phyloP scores from a whole-genome alignment of 30 jellyfish, hydroid and myxozoan species.

The Aurelia coerulea region DNA sequence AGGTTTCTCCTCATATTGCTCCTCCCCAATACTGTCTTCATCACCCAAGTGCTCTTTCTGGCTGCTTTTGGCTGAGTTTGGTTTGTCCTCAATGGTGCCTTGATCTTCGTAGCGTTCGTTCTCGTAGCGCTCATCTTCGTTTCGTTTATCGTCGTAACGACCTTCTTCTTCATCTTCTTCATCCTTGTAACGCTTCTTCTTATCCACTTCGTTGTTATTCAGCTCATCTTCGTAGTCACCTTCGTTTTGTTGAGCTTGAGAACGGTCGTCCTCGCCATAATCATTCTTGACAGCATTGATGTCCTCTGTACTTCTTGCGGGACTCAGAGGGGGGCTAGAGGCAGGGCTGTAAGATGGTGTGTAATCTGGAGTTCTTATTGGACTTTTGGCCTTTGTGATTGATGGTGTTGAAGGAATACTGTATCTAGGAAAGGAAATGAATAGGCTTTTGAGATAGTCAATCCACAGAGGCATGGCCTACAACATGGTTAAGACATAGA shows the following conservation, averaged over 20 bases:
- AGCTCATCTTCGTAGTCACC: background rate
- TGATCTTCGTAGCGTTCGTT: background rate
- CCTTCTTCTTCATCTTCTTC: constrained; percentile 11
- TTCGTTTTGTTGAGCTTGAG: constrained; percentile 3
- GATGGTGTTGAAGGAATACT: constrained; percentile 50
- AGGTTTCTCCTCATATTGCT: background rate
- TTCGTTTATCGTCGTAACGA: background rate
- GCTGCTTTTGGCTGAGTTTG: background rate
- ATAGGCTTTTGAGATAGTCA: no score
- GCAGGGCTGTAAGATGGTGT: constrained; percentile 60
- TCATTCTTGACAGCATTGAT: background rate
- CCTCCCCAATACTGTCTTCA: background rate
- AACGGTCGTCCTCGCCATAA: background rate
- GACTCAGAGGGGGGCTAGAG: constrained; percentile 52
- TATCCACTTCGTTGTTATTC: background rate
- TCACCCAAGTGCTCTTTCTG: background rate
- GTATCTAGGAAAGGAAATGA: background rate
- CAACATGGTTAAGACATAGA: no score
- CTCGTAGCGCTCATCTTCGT: constrained; percentile 8
- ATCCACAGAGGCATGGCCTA: background rate
- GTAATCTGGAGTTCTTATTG: constrained; percentile 14
- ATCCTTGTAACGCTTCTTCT: background rate
- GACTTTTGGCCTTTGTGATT: background rate
- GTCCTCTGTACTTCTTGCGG: constrained; percentile 37
- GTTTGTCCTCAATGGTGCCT: background rate